phyloP scores from a whole-genome alignment of 1,140 invertebrate species.

The Ylistrum balloti region DNA sequence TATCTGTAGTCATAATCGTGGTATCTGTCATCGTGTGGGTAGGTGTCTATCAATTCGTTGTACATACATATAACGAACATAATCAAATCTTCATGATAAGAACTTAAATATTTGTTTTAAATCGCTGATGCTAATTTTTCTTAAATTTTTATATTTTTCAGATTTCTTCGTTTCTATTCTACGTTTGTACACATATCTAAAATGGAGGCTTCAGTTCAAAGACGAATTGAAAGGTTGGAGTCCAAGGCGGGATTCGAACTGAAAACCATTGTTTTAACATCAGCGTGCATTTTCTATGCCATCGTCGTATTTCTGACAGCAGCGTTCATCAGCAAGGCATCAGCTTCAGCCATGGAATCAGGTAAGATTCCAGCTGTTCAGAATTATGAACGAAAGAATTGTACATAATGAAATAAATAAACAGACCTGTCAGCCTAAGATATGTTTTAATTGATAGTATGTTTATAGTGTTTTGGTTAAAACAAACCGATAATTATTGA shows the following conservation, averaged over 20 bases:
- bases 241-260: slow-evolving; percentile 1
- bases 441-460: too few relatives aligned
- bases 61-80: background rate
- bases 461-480: too few relatives aligned
- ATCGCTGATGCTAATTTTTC: background rate
- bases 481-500: too few relatives aligned
- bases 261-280: background rate
- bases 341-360: background rate
- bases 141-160: background rate
- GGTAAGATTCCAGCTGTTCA: background rate
- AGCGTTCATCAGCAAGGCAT: background rate
- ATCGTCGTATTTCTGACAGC: background rate
- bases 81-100: background rate
- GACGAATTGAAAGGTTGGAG: background rate
- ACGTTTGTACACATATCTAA: background rate
- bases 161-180: background rate
- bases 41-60: background rate
- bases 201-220: background rate
- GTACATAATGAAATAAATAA: too few relatives aligned
- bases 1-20: background rate
- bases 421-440: too few relatives aligned
- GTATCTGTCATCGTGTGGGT: background rate
- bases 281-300: background rate
- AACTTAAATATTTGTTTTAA: background rate
- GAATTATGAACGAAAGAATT: too few relatives aligned